These are phyloP conservation scores for Dascyllus trimaculatus DNA, from an alignment of 2,113 vertebrate genomes.

Conservation along the genomic window DNA sequence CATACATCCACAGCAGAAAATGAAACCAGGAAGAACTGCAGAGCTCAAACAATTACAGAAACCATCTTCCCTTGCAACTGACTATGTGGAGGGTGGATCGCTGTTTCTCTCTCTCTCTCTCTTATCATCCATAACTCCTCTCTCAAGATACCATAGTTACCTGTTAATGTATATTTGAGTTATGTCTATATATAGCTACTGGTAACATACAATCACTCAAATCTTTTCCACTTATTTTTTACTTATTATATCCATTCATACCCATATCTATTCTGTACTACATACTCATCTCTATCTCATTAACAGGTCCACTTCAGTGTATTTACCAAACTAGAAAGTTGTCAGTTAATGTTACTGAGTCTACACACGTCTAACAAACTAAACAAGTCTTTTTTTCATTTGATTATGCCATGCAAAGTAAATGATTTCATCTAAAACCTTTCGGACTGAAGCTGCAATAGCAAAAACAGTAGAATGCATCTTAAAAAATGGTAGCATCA, in stretches of 20 bases:
- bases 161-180: not conserved
- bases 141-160: not conserved
- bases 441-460: not conserved
- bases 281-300: constrained; percentile 28
- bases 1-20: constrained; percentile 39
- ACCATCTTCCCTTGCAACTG: not conserved
- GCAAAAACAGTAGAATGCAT: not conserved
- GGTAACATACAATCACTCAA: not conserved
- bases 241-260: not conserved
- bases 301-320: constrained; percentile 26
- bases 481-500: not conserved
- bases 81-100: too few relatives aligned
- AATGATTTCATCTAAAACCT: not conserved
- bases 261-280: constrained; percentile 21
- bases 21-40: constrained; percentile 4
- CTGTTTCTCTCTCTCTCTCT: not conserved
- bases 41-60: constrained; percentile 11
- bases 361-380: not conserved
- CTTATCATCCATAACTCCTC: not conserved
- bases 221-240: not conserved
- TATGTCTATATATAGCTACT: not conserved
- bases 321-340: constrained; percentile 30
- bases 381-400: constrained; percentile 14
- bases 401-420: constrained; percentile 48
- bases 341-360: constrained; percentile 1